Base-by-base conservation (phyloP, 2,797 vertebrate species). In the Enteromius thamalakanensis region DNA sequence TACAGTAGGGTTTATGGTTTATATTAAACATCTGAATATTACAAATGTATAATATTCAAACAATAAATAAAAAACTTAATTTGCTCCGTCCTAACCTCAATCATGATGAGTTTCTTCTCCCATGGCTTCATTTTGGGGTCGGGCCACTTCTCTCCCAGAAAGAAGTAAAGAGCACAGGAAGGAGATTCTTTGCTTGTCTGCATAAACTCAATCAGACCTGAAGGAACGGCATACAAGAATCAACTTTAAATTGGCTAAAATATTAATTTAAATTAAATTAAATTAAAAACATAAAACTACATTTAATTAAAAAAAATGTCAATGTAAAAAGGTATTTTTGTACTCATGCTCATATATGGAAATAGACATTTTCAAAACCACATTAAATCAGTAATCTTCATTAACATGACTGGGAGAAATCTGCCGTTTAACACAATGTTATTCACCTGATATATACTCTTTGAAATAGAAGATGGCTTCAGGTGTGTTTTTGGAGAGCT, bases 131-230 rank as follows among this genome's bases (percentile, higher is more conserved):
- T 86, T 1, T 86, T 84, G 1, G 92, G 91, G 76, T 96, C 95
- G 0, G 96, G 97, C 97, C 97, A 98, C 6, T 92, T 87, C 84
- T 97, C 96, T 49, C 96, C 97, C 0, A 97, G 88, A 86, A 95
- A 97, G 85, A 98, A 92, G 93, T 95, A 97, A 47, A 97, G 87
- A 2, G 93, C 92, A 83, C 92, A 96, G 29, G 93, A 90, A 23
- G 96, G 95, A 3, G 92, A 92, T 0, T 84, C 32, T 0, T 58
- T 76, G 10, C 86, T 89, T 0, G 84, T 88, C 0, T 90, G 51
- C 0, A 95, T 92, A 79, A 96, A 97, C 4, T 89, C 83, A 19
- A 89, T 64, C 69, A 97, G 89, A 60, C 94, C 97, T 98, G 40
- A 0, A 78, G 51, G 51, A 51, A 81, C 23, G 75, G 42, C 49